Evolutionary conservation across 2,797 vertebrate species (phyloP).

Genomic region (Tokudaia muenninki): DNA sequence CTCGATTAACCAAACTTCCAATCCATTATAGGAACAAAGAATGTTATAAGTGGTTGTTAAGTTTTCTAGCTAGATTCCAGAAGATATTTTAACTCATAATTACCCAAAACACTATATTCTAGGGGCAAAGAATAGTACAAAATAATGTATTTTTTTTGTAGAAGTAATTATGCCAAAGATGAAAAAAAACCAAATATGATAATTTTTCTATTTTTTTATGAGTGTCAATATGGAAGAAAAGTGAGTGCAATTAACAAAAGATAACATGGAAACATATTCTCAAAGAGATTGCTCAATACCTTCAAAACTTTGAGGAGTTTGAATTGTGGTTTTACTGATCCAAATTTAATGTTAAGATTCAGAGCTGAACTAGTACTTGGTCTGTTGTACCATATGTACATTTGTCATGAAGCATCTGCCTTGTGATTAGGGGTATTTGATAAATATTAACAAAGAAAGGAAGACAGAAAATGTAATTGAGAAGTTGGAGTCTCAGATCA

Average conservation of each 20-base stretch:
- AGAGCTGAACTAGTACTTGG: not conserved
- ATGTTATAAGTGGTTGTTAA: constrained; percentile 68
- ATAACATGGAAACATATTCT: constrained; percentile 59
- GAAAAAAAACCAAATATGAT: constrained; percentile 56
- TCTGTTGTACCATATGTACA: not conserved
- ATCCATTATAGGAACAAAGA: constrained; percentile 60
- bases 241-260: constrained; percentile 50
- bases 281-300: constrained; percentile 51
- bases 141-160: constrained; percentile 47
- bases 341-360: constrained; percentile 70
- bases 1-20: constrained; percentile 66
- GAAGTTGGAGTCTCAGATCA: not conserved
- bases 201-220: constrained; percentile 76
- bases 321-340: constrained; percentile 3
- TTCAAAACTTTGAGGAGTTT: constrained; percentile 51
- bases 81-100: constrained; percentile 81
- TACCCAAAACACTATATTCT: constrained; percentile 62
- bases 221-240: constrained; percentile 59
- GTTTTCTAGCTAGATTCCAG: constrained; percentile 55
- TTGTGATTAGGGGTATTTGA: not conserved
- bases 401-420: not conserved
- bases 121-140: constrained; percentile 66
- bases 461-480: not conserved
- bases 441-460: constrained; percentile 40
- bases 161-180: constrained; percentile 72